Percentiles rank a stretch among this genome's conserved stretches.
Evolutionary conservation across 2,888 invertebrate genomes (phyloP).

Genomic region (Agapostemon virescens): DNA sequence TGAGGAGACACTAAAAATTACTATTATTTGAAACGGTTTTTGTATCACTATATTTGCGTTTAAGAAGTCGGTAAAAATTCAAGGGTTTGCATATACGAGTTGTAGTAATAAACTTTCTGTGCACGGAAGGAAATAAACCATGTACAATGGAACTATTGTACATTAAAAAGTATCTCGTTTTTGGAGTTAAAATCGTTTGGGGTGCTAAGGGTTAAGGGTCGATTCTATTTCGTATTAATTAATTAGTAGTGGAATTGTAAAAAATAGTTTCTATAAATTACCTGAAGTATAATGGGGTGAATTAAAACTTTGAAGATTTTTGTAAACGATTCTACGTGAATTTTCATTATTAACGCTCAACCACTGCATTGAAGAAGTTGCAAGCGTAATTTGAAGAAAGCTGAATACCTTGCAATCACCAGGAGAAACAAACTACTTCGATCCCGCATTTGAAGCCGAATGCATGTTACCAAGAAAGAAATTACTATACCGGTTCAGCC

Average conservation of each 20-base stretch:
- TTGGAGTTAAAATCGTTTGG: no score
- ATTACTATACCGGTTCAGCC: neutral
- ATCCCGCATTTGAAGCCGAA: neutral
- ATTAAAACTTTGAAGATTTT: neutral
- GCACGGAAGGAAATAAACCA: no score
- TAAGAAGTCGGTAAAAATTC: no score
- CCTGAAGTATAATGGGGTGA: neutral
- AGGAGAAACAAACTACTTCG: neutral
- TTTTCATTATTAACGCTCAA: no score
- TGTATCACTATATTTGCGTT: no score
- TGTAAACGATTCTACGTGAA: neutral
- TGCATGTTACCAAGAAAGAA: constrained; percentile 5
- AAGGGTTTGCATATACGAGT: no score
- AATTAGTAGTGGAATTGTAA: neutral
- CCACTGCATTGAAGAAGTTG: neutral
- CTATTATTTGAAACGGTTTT: no score
- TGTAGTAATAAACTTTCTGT: no score
- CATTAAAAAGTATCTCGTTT: no score
- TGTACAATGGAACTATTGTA: no score
- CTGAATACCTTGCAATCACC: neutral
- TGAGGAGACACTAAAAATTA: no score
- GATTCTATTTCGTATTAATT: neutral
- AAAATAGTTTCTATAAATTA: neutral
- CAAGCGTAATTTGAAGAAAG: neutral
- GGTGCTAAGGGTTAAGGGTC: no score